Evolutionary conservation across 2,888 invertebrate species (phyloP).

Genomic region (Patella ulyssiponensis): DNA sequence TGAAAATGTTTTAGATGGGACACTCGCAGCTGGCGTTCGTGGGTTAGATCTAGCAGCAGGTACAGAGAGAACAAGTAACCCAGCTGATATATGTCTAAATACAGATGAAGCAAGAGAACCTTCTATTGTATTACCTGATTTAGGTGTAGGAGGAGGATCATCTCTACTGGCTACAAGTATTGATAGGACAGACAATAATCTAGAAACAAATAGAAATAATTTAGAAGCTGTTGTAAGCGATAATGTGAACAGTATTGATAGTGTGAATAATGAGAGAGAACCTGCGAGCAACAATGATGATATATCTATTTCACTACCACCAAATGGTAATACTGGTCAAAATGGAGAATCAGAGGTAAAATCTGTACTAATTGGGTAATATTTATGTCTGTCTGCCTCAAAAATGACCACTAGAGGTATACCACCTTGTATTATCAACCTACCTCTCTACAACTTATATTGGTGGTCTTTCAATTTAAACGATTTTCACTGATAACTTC

Average conservation of each 20-base stretch:
- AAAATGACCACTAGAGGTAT: too few species aligned
- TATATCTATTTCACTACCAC: background rate
- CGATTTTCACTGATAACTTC: too few species aligned
- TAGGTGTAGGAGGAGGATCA: conserved; percentile 28
- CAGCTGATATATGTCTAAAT: background rate
- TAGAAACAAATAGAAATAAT: too few species aligned
- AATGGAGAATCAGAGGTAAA: too few species aligned
- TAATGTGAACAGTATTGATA: background rate
- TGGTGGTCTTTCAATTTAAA: too few species aligned
- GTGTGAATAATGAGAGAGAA: background rate
- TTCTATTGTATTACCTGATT: conserved; percentile 17
- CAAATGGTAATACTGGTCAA: too few species aligned
- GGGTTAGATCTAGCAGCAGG: conserved; percentile 5
- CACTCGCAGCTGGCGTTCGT: conserved; percentile 24
- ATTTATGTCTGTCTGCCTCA: too few species aligned
- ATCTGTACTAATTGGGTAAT: too few species aligned
- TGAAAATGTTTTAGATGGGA: conserved; percentile 40
- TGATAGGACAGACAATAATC: background rate
- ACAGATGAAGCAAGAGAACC: conserved; percentile 20
- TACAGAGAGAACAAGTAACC: conserved; percentile 8
- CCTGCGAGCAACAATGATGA: background rate
- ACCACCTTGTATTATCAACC: too few species aligned
- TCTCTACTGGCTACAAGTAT: conserved; percentile 34
- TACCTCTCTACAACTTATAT: too few species aligned
- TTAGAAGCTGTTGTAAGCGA: background rate